Conservation (phyloP, 1,140 invertebrate genomes). For the Chymomyza costata region DNA sequence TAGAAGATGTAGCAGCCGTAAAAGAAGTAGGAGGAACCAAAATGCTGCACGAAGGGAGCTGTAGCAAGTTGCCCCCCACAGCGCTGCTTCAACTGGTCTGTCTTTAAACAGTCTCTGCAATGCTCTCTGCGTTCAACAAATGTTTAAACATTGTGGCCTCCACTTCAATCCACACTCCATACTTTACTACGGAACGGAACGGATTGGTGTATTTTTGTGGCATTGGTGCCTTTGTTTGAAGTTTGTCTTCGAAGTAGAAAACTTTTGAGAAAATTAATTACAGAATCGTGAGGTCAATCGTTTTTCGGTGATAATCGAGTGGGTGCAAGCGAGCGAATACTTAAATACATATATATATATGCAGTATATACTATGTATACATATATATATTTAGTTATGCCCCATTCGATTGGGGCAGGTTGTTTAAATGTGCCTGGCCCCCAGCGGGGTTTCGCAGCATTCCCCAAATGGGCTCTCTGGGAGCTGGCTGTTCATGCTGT, state of each 20-base stretch:
- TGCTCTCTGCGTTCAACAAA: constrained; percentile 50
- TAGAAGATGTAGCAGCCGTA: constrained; percentile 17
- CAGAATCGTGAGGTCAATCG: constrained; percentile 73
- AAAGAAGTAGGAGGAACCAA: constrained; percentile 17
- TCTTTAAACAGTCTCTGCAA: constrained; percentile 27
- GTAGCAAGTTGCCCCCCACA: constrained; percentile 42
- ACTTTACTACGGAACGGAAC: too few species aligned
- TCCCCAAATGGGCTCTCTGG: neutral
- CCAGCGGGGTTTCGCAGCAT: constrained; percentile 24
- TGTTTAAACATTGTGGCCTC: constrained; percentile 64
- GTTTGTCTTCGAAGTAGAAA: constrained; percentile 72
- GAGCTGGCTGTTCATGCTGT: constrained; percentile 29
- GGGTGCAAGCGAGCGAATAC: constrained; percentile 59
- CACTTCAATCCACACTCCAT: too few species aligned
- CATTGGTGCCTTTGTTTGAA: constrained; percentile 59
- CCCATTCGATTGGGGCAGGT: too few species aligned
- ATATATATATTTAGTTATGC: too few species aligned
- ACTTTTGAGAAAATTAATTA: constrained; percentile 74
- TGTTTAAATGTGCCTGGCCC: constrained; percentile 54
- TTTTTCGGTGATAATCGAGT: constrained; percentile 72
- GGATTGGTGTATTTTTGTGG: constrained; percentile 1
- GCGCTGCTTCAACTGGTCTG: too few species aligned
- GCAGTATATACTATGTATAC: too few species aligned
- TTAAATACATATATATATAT: too few species aligned
- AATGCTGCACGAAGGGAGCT: constrained; percentile 22